phyloP scores from a whole-genome alignment of 1,140 invertebrate genomes.

The Trichomalopsis sarcophagae region DNA sequence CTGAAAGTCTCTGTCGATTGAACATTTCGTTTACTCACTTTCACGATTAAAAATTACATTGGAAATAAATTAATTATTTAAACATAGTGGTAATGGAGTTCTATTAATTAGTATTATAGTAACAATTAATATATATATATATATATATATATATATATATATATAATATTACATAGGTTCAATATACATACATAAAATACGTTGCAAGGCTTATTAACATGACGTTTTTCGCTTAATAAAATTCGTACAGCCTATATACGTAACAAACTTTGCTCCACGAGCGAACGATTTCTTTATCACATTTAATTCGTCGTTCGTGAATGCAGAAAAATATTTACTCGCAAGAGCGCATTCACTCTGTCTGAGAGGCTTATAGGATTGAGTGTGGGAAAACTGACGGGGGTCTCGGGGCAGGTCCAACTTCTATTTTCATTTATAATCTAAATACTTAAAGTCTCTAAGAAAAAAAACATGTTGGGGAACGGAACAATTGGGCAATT shows the following conservation, averaged over 20 bases:
- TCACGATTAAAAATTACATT: constrained; percentile 54
- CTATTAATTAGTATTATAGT: constrained; percentile 57
- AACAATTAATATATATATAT: constrained; percentile 46
- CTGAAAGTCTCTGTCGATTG: constrained; percentile 55
- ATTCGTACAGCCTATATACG: constrained; percentile 36
- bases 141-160: constrained; percentile 35
- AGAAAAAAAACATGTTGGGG: not conserved
- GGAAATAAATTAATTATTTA: constrained; percentile 62
- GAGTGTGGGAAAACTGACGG: not conserved
- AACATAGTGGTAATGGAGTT: constrained; percentile 50
- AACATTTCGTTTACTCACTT: constrained; percentile 45
- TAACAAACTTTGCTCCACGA: constrained; percentile 42
- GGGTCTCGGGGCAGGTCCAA: not conserved
- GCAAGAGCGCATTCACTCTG: not conserved
- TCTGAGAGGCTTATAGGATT: not conserved
- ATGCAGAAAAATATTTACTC: constrained; percentile 36
- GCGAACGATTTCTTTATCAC: constrained; percentile 47
- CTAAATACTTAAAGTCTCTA: constrained; percentile 8
- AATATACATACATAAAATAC: constrained; percentile 48
- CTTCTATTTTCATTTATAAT: not conserved
- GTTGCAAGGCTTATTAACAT: constrained; percentile 21
- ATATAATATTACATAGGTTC: constrained; percentile 33
- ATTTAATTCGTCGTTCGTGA: constrained; percentile 36
- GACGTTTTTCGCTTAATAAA: constrained; percentile 38
- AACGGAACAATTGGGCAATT: not conserved